These are phyloP conservation scores for Drosophila asahinai DNA, from an alignment of 1,140 invertebrate species.

Conservation along the genomic window DNA sequence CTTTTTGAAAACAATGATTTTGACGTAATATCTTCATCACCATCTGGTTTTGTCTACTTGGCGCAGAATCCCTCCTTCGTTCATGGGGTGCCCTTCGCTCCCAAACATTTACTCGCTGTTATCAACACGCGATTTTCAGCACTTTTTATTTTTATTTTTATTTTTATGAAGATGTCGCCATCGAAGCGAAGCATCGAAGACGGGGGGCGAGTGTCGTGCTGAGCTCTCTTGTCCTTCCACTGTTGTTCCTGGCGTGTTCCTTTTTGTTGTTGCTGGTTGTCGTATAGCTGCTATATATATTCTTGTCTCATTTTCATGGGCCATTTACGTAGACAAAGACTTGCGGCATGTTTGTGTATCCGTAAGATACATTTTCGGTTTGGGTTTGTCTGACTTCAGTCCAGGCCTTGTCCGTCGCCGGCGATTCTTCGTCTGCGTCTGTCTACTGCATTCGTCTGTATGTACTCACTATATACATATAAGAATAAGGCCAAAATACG, in stretches of 20 bases:
- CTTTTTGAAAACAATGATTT: not conserved
- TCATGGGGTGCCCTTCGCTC: not conserved
- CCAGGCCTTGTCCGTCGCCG: conserved; percentile 5
- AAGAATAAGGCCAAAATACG: not conserved
- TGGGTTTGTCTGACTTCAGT: conserved; percentile 34
- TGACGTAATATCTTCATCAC: conserved; percentile 12
- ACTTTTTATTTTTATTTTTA: conserved; percentile 64
- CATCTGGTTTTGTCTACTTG: not conserved
- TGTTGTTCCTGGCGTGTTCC: conserved; percentile 29
- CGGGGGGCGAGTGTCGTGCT: conserved; percentile 66
- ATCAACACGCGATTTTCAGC: conserved; percentile 78
- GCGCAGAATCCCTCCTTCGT: not conserved
- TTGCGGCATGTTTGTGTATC: conserved; percentile 79
- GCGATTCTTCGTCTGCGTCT: conserved; percentile 31
- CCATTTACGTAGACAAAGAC: conserved; percentile 82
- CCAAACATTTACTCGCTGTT: conserved; percentile 52
- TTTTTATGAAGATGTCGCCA: conserved; percentile 67
- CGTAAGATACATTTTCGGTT: conserved; percentile 78
- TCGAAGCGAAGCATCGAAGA: conserved; percentile 46
- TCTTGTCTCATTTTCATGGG: conserved; percentile 79
- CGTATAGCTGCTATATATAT: conserved; percentile 53
- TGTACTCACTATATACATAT: conserved; percentile 6
- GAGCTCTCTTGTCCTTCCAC: conserved; percentile 39
- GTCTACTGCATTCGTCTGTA: conserved; percentile 42
- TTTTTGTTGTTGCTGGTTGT: conserved; percentile 31